Evolutionary conservation across 92 coral and sea anemone species (phyloP).

Genomic region (Epizoanthus rinbou): DNA sequence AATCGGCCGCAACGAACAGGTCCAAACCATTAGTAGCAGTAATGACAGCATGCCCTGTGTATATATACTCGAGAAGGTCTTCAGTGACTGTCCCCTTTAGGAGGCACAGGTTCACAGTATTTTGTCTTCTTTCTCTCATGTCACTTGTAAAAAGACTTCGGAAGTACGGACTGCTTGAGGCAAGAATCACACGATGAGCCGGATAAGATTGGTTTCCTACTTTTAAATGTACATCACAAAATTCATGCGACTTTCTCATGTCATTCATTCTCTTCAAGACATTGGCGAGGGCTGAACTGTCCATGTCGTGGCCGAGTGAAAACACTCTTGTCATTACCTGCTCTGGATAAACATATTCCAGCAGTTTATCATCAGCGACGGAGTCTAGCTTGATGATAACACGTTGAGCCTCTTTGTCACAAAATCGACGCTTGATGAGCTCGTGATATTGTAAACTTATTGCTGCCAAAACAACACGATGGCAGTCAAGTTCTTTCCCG

Average conservation of each 20-base stretch:
- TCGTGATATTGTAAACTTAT: background rate
- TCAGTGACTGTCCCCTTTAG: background rate
- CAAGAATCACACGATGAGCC: slow-evolving; percentile 11
- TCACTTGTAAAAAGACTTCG: slow-evolving; percentile 2
- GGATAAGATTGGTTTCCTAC: slow-evolving; percentile 10
- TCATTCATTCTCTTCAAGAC: background rate
- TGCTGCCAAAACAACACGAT: slow-evolving; percentile 8
- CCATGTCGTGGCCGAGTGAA: background rate
- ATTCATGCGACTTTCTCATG: background rate
- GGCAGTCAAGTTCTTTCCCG: background rate
- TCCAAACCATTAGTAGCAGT: background rate
- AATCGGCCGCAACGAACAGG: slow-evolving; percentile 13
- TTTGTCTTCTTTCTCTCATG: slow-evolving; percentile 14
- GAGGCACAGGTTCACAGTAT: background rate
- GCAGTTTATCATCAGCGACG: background rate
- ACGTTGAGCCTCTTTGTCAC: background rate
- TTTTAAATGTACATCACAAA: slow-evolving; percentile 8
- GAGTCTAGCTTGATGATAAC: slow-evolving; percentile 1
- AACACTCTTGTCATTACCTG: background rate
- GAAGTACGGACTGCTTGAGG: background rate
- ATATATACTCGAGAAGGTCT: slow-evolving; percentile 9
- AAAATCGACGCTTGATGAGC: background rate
- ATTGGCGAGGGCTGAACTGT: background rate
- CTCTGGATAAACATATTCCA: slow-evolving; percentile 8
- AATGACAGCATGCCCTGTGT: background rate